These are phyloP conservation scores for Theonella swinhoei DNA, from an alignment of 37 sponge, comb jelly and placozoan genomes.

Conservation along the genomic window DNA sequence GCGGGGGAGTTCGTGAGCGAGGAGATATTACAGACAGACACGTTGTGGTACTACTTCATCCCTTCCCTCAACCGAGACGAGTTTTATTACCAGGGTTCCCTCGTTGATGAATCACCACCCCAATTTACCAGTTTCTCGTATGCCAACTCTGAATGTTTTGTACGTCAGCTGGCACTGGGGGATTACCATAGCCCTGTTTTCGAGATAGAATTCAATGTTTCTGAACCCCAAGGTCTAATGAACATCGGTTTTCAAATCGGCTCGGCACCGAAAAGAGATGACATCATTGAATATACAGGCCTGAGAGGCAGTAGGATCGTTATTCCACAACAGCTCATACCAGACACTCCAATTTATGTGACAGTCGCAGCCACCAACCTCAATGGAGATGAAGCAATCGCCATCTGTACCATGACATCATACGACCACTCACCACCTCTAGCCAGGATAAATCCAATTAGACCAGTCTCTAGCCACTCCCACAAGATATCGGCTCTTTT, in stretches of 20 bases:
- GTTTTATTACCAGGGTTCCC: slow-evolving; percentile 42
- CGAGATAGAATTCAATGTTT: slow-evolving; percentile 57
- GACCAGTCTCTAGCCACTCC: slow-evolving; percentile 56
- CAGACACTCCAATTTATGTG: slow-evolving; percentile 6
- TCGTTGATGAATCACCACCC: slow-evolving; percentile 56
- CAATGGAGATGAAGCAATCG: slow-evolving; percentile 20
- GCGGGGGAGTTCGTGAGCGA: slow-evolving; percentile 32
- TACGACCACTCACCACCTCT: slow-evolving; percentile 75
- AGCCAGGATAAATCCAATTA: slow-evolving; percentile 63
- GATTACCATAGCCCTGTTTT: slow-evolving; percentile 60
- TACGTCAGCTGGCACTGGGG: slow-evolving; percentile 64
- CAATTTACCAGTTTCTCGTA: slow-evolving; percentile 25
- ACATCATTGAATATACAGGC: slow-evolving; percentile 17
- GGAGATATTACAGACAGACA: slow-evolving; percentile 48
- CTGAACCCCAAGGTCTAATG: slow-evolving; percentile 48
- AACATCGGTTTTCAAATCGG: slow-evolving; percentile 34
- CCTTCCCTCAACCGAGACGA: slow-evolving; percentile 67
- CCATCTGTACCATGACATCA: slow-evolving; percentile 27
- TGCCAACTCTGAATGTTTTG: slow-evolving; percentile 38
- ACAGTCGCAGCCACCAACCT: slow-evolving; percentile 49
- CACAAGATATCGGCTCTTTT: slow-evolving; percentile 53
- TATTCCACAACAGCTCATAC: slow-evolving; percentile 31
- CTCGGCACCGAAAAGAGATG: slow-evolving; percentile 2
- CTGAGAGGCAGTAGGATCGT: slow-evolving; percentile 42
- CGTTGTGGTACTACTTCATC: slow-evolving; percentile 64